Conservation (phyloP, 92 coral and sea anemone genomes). For the Ricordea florida region DNA sequence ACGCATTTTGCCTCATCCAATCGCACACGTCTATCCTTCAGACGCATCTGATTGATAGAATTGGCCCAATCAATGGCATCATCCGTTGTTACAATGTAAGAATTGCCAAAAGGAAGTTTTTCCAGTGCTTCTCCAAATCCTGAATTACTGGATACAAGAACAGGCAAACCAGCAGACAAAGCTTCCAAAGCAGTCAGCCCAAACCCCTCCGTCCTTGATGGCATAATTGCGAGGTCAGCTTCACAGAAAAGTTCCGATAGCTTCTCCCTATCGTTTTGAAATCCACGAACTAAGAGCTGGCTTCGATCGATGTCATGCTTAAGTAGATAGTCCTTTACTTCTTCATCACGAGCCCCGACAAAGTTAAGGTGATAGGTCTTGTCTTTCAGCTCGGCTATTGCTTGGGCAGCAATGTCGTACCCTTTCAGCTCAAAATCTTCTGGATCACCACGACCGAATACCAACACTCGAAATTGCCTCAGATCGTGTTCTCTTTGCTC, state of each 20-base stretch:
- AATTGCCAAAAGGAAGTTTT: neutral
- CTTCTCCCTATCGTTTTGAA: too few species aligned
- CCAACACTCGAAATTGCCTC: conserved; percentile 10
- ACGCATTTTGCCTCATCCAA: too few species aligned
- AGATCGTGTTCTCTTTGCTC: too few species aligned
- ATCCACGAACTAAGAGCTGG: too few species aligned
- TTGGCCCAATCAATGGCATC: too few species aligned
- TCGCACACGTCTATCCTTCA: too few species aligned
- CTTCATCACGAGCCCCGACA: neutral
- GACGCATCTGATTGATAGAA: too few species aligned
- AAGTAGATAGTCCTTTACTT: too few species aligned
- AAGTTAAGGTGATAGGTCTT: neutral
- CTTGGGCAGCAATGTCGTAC: conserved; percentile 24
- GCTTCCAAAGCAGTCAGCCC: conserved; percentile 33
- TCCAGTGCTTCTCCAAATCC: conserved; percentile 24
- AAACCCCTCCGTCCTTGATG: conserved; percentile 37
- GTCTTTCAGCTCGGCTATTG: conserved; percentile 26
- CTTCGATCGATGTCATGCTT: too few species aligned
- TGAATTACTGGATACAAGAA: conserved; percentile 12
- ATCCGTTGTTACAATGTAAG: too few species aligned
- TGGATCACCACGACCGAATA: conserved; percentile 36
- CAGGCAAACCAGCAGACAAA: conserved; percentile 27
- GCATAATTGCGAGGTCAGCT: conserved; percentile 34
- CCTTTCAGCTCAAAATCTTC: conserved; percentile 37
- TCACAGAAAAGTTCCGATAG: conserved; percentile 1